A percentile compares a stretch with the other conserved stretches of the same genome.
Conservation (phyloP, 2,888 invertebrate species). For the Buathra laborator region DNA sequence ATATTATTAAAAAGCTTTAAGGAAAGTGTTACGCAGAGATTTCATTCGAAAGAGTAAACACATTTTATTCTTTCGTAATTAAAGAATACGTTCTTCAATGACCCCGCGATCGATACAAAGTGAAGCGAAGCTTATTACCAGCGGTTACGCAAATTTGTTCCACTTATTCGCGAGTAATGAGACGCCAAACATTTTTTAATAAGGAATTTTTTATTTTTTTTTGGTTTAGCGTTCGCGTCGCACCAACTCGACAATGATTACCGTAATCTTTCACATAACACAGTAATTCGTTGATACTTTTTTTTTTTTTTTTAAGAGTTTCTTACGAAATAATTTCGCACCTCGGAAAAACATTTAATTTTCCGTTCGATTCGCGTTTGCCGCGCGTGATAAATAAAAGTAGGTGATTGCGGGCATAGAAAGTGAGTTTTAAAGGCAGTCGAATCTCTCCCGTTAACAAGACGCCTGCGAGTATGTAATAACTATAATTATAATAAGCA, state of each 20-base stretch:
- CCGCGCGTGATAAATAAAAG: not conserved
- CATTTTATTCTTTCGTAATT: not conserved
- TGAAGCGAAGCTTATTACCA: constrained; percentile 66
- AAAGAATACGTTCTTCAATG: not conserved
- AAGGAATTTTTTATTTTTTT: not conserved
- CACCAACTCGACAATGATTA: not conserved
- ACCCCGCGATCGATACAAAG: constrained; percentile 55
- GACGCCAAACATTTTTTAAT: not conserved
- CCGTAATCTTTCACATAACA: not conserved
- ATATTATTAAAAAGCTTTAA: not conserved
- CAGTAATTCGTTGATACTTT: not conserved
- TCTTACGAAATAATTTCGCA: constrained; percentile 25
- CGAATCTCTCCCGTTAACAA: constrained; percentile 23
- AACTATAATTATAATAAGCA: constrained; percentile 65
- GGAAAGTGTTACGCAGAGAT: not conserved
- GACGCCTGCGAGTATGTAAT: constrained; percentile 63
- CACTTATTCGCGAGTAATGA: constrained; percentile 67
- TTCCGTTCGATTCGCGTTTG: constrained; percentile 2
- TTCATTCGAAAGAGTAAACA: not conserved
- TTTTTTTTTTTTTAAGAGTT: not conserved
- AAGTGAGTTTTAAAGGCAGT: constrained; percentile 56
- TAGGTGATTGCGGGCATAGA: constrained; percentile 41
- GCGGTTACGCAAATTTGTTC: constrained; percentile 73
- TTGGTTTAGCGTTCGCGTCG: not conserved
- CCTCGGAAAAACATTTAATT: constrained; percentile 33